Base-by-base conservation (phyloP, 2,888 invertebrate genomes). In the Dicyrtomina minuta region DNA sequence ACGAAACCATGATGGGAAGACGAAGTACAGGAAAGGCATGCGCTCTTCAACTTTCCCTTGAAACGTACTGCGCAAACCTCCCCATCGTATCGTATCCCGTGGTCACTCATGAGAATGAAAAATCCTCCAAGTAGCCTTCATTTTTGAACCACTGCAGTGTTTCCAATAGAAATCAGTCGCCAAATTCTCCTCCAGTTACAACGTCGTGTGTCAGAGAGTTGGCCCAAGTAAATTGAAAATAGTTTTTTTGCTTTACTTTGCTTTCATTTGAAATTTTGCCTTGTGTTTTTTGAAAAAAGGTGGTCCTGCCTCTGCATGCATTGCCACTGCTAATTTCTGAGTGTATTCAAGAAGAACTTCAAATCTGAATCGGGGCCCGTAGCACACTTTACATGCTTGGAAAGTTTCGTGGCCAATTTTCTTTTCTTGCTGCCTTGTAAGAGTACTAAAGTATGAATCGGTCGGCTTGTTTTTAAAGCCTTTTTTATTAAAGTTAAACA, bases 141-240 rank as follows among this genome's bases (percentile, higher is more conserved):
- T 81, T 77, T 44, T 86, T 82, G 64, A 90, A 80, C 69, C 83
- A 81, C 71, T 82, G 81, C 64, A 94, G 82, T 79, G 90, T 86
- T 0, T 82, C 79, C 74, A 84, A 80, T 78, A 90, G 88, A 58
- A 85, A 83, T 0, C 85, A 83, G 79, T 96, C 95, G 71, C 91
- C 90, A 33, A 88, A 80, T 78, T 86, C 86, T 0, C 92, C 90
- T 79, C 88, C 88, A 80, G 92, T 93, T 66, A 94, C 84, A 79
- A 86, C 88, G 80, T 95, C 95, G 80, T 96, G 95, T 1, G 91
- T 90, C 78, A 94, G 84, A 67, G 91, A 88, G 0, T 89, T 88
- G 71, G 90, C 87, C 92, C 94, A 95, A 80, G 91, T 89, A 77
- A 95, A 90, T 0, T 58, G 58, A 20, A 58, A 58, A 17, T 58